Conservation (phyloP, 2,113 vertebrate species). For the Microtus montanus region DNA sequence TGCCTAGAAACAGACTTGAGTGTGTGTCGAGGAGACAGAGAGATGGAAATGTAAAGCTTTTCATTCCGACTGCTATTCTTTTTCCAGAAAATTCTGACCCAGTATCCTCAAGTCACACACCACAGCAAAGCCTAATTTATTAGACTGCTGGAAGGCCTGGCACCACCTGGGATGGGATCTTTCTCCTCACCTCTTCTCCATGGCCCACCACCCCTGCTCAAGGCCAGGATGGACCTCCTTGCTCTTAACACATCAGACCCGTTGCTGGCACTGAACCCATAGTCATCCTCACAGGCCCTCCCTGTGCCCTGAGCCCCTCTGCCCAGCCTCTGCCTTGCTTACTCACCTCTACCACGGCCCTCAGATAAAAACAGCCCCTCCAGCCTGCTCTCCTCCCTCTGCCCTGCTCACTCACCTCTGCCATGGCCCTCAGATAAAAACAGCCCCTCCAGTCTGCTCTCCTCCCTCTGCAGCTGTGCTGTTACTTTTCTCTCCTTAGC, state of each 20-base stretch:
- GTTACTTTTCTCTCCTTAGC: too few relatives aligned
- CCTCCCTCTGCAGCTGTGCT: too few relatives aligned
- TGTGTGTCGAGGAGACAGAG: too few relatives aligned
- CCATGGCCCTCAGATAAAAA: too few relatives aligned
- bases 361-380: neutral
- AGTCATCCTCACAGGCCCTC: neutral
- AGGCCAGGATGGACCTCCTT: neutral
- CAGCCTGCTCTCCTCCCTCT: neutral
- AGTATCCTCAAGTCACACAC: neutral
- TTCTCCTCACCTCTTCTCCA: neutral
- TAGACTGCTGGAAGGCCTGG: neutral
- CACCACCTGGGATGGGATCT: neutral
- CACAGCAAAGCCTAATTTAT: neutral
- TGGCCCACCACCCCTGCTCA: too few relatives aligned
- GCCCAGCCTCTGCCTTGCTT: neutral
- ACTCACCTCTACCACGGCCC: neutral
- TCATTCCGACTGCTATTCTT: neutral
- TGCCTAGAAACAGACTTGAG: neutral
- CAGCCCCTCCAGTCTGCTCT: too few relatives aligned
- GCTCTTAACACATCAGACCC: neutral
- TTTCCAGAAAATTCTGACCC: neutral
- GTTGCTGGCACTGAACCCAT: fast-evolving
- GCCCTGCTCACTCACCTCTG: fast-evolving
- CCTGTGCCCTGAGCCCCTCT: neutral
- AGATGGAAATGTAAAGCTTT: neutral